Evolutionary conservation across 2,797 vertebrate species (phyloP).

Genomic region (Vireo griseus): DNA sequence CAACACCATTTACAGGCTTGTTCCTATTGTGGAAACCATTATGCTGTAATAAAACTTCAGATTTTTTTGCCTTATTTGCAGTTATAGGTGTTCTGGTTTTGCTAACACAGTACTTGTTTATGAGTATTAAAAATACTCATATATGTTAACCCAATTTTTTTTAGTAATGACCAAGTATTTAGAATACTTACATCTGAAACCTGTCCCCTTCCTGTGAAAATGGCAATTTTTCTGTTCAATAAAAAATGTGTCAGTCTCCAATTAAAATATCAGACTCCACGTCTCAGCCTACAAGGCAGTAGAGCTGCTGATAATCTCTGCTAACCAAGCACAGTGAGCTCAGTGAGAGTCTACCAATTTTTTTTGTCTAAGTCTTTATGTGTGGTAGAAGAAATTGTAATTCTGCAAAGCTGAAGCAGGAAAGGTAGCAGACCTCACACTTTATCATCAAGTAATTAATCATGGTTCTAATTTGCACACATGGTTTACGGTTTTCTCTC

Average conservation of each 20-base stretch:
- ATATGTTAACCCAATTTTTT: not conserved
- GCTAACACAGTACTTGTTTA: not conserved
- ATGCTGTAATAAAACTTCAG: not conserved
- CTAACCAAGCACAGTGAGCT: not conserved
- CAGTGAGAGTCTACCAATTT: not conserved
- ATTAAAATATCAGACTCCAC: not conserved
- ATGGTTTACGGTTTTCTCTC: not conserved
- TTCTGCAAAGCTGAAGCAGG: not conserved
- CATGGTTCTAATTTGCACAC: accelerated
- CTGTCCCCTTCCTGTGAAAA: not conserved
- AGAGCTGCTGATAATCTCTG: not conserved
- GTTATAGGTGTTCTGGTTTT: not conserved
- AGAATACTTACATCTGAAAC: not conserved
- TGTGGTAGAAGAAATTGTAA: not conserved
- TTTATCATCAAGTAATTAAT: not conserved
- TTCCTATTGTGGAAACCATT: not conserved
- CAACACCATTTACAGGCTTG: not conserved
- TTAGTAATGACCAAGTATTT: not conserved
- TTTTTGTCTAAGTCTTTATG: not conserved
- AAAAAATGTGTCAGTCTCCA: not conserved
- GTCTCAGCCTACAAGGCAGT: not conserved
- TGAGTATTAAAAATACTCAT: not conserved
- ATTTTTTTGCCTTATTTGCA: not conserved
- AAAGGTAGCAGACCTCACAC: not conserved
- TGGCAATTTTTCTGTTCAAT: not conserved